These are phyloP conservation scores for Montipora foliosa DNA, from an alignment of 64 coral and sea anemone species.

Conservation along the genomic window DNA sequence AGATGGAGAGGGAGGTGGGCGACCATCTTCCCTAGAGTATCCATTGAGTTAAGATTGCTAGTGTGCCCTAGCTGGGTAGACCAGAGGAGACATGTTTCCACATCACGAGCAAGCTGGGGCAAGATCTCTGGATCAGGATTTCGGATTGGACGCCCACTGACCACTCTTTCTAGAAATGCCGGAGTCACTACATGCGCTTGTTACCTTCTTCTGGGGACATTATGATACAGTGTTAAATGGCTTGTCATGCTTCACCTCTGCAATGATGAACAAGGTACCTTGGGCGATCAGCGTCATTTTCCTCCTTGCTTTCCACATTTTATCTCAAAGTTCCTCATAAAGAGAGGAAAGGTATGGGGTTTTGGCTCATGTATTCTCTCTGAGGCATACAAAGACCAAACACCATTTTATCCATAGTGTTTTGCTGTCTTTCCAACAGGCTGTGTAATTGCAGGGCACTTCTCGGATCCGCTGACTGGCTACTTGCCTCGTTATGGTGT, in stretches of 20 bases:
- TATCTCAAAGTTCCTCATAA: conserved; percentile 21
- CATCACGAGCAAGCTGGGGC: too few relatives aligned
- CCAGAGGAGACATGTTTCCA: too few relatives aligned
- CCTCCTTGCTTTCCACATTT: conserved; percentile 37
- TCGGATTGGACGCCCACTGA: too few relatives aligned
- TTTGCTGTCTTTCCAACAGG: too few relatives aligned
- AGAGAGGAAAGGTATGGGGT: conserved; percentile 22
- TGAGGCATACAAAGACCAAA: conserved; percentile 19
- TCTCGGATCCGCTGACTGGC: neutral
- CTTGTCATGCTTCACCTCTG: too few relatives aligned
- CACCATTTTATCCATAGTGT: conserved; percentile 19
- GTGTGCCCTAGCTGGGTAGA: conserved; percentile 1
- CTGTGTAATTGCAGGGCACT: too few relatives aligned
- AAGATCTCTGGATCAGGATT: too few relatives aligned
- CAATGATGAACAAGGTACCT: too few relatives aligned
- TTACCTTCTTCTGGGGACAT: neutral
- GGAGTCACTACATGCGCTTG: neutral
- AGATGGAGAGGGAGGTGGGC: neutral
- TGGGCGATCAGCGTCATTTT: neutral
- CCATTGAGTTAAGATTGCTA: conserved; percentile 14
- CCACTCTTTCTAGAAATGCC: too few relatives aligned
- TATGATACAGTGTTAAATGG: neutral
- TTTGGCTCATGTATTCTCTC: conserved; percentile 46
- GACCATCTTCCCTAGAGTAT: conserved; percentile 22
- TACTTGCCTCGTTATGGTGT: neutral